phyloP scores from a whole-genome alignment of 2,888 invertebrate species.

The Dilophus febrilis region DNA sequence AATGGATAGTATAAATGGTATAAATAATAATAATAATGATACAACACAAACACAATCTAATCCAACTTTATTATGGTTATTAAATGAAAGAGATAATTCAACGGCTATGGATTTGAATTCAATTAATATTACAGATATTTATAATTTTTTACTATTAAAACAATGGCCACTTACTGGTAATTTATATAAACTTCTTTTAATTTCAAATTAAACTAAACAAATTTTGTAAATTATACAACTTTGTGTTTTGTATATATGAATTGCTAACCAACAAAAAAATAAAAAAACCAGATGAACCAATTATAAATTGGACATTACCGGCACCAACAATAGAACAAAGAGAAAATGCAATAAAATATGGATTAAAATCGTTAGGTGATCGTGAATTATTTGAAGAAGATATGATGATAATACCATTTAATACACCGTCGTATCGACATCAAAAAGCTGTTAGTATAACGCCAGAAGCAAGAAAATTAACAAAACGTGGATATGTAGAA shows the following conservation, averaged over 20 bases:
- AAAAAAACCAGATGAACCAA: conserved; percentile 9
- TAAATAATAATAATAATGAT: neutral
- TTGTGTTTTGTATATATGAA: too few species aligned
- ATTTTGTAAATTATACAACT: too few species aligned
- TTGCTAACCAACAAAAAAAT: too few species aligned
- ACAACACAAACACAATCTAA: neutral
- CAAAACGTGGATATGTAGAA: conserved; percentile 47
- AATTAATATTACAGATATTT: conserved; percentile 16
- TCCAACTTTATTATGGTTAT: conserved; percentile 9
- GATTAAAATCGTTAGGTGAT: conserved; percentile 37
- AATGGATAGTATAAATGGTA: neutral
- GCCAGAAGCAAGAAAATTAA: conserved; percentile 39
- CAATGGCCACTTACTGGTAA: conserved; percentile 1
- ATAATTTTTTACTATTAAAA: neutral
- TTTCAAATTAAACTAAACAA: too few species aligned
- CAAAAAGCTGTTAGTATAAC: conserved; percentile 51
- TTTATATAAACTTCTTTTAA: too few species aligned
- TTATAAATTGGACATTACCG: conserved; percentile 8
- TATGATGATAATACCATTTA: conserved; percentile 29
- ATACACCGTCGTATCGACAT: conserved; percentile 50
- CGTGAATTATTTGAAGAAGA: conserved; percentile 37
- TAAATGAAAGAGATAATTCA: conserved; percentile 6
- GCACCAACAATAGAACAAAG: conserved; percentile 28
- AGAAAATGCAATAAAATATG: conserved; percentile 35
- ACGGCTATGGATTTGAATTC: conserved; percentile 8